Base-by-base conservation (phyloP, 2,797 vertebrate genomes). In the Luscinia luscinia region DNA sequence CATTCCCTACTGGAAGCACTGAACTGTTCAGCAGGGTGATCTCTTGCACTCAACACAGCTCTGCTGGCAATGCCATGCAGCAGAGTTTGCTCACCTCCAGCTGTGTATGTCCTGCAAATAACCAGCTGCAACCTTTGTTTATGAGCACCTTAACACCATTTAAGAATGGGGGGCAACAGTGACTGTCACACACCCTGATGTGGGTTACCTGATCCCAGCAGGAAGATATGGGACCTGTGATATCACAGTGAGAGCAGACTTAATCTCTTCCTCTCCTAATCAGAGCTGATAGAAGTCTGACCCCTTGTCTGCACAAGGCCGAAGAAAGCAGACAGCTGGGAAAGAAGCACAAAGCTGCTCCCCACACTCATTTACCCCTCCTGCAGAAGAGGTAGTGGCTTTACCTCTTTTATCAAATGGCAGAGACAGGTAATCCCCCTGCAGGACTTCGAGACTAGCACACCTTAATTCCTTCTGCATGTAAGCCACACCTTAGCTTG, bases 61-160 rank as follows among this genome's bases (percentile, higher is more conserved):
- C 36, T 0, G 0, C 41, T 17, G 27, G 90, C 83, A 72, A 9
- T 45, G 36, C 46, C 1, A 0, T 16, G 38, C 43, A 14, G 66
- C 15, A 57, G 23, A 78, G 48, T 20, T 46, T 78, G 49, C 55
- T 73, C 26, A 61, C 34, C 41, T 61, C 19, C 38, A 72, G 75
- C 46, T 61, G 15, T 22, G 11, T 15, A 3, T 28, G 41, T 26
- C 23, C 69, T 91, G 80, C 2, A 9, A 66, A 61, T 34, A 79
- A 66, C 27, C 2, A 4, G 17, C 22, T 55, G 22, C 52, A 69
- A 18, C 26, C 38, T 52, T 87, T 70, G 26, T 32, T 91, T 80
- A 15, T 73, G 36, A 9, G 13, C 14, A 48, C 32, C 28, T 59
- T 70, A 61, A 70, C 1, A 9, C 32, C 11, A 6, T 57, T 85